Percentiles rank a stretch among this genome's conserved stretches.
Evolutionary conservation across 2,888 invertebrate genomes (phyloP).

Genomic region (Phytoseiulus persimilis): DNA sequence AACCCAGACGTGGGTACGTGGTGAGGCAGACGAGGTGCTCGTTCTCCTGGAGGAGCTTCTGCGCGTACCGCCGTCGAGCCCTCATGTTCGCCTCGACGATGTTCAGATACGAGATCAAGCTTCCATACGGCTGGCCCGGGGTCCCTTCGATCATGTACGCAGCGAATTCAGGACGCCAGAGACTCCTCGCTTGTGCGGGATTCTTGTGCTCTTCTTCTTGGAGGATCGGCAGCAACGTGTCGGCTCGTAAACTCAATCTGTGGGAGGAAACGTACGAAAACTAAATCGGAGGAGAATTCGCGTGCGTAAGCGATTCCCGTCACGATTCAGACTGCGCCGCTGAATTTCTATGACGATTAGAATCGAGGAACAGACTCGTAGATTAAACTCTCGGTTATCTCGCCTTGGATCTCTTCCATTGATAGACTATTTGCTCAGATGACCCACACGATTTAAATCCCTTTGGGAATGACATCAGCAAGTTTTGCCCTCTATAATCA

Average conservation of each 20-base stretch:
- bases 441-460: not conserved
- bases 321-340: no score
- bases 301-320: no score
- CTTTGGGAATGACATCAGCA: not conserved
- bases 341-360: no score
- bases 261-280: constrained; percentile 49
- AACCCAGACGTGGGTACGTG: constrained; percentile 62
- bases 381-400: no score
- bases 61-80: constrained; percentile 49
- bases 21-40: constrained; percentile 28
- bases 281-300: constrained; percentile 44
- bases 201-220: constrained; percentile 39
- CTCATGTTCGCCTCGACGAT: constrained; percentile 97
- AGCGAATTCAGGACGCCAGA: constrained; percentile 97
- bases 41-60: constrained; percentile 31
- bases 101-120: constrained; percentile 89
- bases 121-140: constrained; percentile 78
- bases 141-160: constrained; percentile 99
- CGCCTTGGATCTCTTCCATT: not conserved
- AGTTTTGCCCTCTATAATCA: not conserved
- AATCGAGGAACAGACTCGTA: no score
- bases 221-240: not conserved
- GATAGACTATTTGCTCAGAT: not conserved
- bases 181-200: constrained; percentile 59
- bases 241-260: constrained; percentile 25